A percentile compares a stretch with the other conserved stretches of the same genome.
Evolutionary conservation across 2,113 vertebrate genomes (phyloP).

Genomic region (Sphyrna mokarran): DNA sequence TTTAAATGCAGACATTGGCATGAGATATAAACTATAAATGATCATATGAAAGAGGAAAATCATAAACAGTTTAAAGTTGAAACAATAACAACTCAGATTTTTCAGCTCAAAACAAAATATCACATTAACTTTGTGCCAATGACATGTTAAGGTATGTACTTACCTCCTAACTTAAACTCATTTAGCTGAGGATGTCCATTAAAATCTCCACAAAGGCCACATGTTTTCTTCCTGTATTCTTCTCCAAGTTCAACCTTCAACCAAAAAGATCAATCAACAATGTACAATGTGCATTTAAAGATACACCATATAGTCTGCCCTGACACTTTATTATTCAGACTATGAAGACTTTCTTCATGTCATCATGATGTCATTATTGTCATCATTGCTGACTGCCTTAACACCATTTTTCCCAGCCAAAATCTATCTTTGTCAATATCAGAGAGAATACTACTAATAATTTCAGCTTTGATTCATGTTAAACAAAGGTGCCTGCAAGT

Average conservation of each 20-base stretch:
- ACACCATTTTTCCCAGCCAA: no score
- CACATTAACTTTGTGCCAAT: neutral
- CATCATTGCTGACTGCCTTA: no score
- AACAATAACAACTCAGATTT: neutral
- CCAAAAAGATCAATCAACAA: neutral
- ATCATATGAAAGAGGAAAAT: neutral
- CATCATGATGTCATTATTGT: no score
- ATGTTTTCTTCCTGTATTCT: slow-evolving; percentile 54
- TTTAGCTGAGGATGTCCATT: slow-evolving; percentile 50
- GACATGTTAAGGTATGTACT: neutral
- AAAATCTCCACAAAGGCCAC: slow-evolving; percentile 67
- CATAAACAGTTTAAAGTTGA: neutral
- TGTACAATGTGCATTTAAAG: neutral
- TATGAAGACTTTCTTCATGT: neutral
- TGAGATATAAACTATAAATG: neutral
- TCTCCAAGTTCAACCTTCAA: slow-evolving; percentile 59
- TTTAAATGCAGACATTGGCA: neutral
- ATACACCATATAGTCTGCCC: neutral
- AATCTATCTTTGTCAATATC: no score
- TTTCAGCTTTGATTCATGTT: no score
- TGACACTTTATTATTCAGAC: neutral
- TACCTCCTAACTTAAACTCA: slow-evolving; percentile 59
- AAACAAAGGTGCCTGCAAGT: no score
- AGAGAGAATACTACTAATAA: no score
- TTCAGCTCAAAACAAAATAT: neutral